Percentiles rank a stretch among this genome's conserved stretches.
Conservation (phyloP, 2,113 vertebrate genomes). For the Merops nubicus region DNA sequence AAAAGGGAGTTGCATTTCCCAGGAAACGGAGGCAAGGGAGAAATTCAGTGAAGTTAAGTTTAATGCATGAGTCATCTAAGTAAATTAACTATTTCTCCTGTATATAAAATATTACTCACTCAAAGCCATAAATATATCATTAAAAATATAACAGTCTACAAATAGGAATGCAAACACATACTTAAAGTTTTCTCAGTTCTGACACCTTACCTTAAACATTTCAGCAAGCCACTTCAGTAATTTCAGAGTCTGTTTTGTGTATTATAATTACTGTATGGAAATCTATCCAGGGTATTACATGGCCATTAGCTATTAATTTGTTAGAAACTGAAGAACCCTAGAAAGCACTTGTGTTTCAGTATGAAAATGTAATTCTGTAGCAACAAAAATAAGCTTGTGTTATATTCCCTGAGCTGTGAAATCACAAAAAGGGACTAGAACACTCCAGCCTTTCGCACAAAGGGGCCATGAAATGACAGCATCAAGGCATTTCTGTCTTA, state of each 20-base stretch:
- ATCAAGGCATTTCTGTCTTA: background rate
- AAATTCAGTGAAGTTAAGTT: background rate
- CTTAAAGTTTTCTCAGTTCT: background rate
- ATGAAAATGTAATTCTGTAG: background rate
- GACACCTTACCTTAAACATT: background rate
- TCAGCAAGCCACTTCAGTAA: background rate
- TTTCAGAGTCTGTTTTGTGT: background rate
- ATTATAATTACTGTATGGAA: background rate
- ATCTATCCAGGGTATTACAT: background rate
- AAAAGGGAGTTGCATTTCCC: background rate
- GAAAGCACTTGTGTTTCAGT: background rate
- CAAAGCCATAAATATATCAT: slow-evolving; percentile 18
- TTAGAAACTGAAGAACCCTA: background rate
- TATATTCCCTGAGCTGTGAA: background rate
- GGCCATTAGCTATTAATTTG: background rate
- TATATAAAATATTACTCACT: slow-evolving; percentile 29
- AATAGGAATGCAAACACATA: background rate
- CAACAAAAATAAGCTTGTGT: background rate
- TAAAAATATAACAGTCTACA: background rate
- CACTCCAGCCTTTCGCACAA: background rate
- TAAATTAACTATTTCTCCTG: slow-evolving; percentile 26
- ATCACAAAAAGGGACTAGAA: background rate
- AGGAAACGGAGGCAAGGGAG: background rate
- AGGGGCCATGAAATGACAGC: background rate
- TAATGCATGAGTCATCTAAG: slow-evolving; percentile 25